These are phyloP conservation scores for Andrena hattorfiana DNA, from an alignment of 2,888 invertebrate genomes.

Conservation along the genomic window DNA sequence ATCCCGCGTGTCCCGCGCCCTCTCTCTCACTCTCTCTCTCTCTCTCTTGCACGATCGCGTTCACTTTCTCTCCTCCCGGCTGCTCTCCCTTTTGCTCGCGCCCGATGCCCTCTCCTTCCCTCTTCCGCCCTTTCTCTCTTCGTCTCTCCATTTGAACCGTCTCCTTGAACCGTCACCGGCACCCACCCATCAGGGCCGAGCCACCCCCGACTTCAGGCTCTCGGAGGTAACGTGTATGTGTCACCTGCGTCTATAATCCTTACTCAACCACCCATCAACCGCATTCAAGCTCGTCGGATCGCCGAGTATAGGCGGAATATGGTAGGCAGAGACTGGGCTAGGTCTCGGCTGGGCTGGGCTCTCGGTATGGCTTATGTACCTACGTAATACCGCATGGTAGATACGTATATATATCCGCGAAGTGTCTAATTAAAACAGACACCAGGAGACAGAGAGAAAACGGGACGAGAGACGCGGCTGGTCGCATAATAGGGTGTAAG, in stretches of 20 bases:
- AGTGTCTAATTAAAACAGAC: slow-evolving; percentile 87
- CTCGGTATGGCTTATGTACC: slow-evolving; percentile 58
- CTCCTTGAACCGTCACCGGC: slow-evolving; percentile 67
- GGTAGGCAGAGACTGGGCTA: slow-evolving; percentile 63
- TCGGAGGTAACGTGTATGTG: slow-evolving; percentile 71
- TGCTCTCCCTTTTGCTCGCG: slow-evolving; percentile 38
- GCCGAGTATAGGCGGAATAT: slow-evolving; percentile 79
- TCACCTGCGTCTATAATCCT: slow-evolving; percentile 83
- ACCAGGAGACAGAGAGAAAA: slow-evolving; percentile 81
- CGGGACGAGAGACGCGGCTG: slow-evolving; percentile 73
- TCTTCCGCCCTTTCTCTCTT: slow-evolving; percentile 24
- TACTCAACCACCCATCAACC: slow-evolving; percentile 83
- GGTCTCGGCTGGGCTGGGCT: slow-evolving; percentile 62
- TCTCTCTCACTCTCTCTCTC: slow-evolving; percentile 21
- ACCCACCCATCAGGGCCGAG: slow-evolving; percentile 66
- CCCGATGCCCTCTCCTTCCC: slow-evolving; percentile 10
- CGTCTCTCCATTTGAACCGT: slow-evolving; percentile 60
- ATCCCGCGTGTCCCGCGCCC: slow-evolving; percentile 48
- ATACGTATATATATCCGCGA: slow-evolving; percentile 75
- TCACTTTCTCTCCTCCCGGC: slow-evolving; percentile 43
- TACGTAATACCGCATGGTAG: slow-evolving; percentile 65
- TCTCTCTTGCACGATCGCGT: neutral
- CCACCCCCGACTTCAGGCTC: slow-evolving; percentile 69
- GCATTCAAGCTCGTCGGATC: slow-evolving; percentile 80
- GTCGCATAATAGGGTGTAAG: slow-evolving; percentile 79